These are phyloP conservation scores for Pteropus alecto DNA, from an alignment of 2,113 vertebrate species.

Conservation along the genomic window DNA sequence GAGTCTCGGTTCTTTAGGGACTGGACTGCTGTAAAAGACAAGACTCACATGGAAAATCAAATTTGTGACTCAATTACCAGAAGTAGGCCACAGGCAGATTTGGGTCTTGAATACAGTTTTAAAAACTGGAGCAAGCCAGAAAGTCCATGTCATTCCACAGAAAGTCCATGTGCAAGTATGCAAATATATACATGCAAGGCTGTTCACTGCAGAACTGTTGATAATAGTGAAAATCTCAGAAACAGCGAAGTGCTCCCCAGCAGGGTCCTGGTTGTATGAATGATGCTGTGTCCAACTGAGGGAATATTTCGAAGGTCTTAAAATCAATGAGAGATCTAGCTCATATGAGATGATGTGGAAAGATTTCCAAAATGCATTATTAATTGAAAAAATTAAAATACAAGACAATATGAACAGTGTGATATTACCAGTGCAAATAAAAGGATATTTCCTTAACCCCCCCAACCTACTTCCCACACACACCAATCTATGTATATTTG, in stretches of 20 bases:
- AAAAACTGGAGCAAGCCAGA: constrained; percentile 40
- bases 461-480: too few species aligned
- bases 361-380: background rate
- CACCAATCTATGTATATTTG: background rate
- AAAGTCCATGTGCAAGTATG: background rate
- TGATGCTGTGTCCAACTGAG: background rate
- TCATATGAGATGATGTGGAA: background rate
- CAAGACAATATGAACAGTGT: background rate
- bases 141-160: background rate
- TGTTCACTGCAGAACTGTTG: background rate
- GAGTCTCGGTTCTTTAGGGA: background rate
- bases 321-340: background rate
- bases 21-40: background rate
- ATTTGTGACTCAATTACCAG: constrained; percentile 34
- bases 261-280: background rate
- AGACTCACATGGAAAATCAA: constrained; percentile 3
- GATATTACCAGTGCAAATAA: background rate
- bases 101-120: background rate
- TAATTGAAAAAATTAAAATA: background rate
- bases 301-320: background rate
- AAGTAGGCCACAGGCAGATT: constrained; percentile 38
- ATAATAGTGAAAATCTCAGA: background rate
- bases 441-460: background rate
- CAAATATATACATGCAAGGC: background rate
- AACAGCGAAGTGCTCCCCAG: background rate